These are phyloP conservation scores for Nymphalis c-album DNA, from an alignment of 2,888 invertebrate species.

Conservation along the genomic window DNA sequence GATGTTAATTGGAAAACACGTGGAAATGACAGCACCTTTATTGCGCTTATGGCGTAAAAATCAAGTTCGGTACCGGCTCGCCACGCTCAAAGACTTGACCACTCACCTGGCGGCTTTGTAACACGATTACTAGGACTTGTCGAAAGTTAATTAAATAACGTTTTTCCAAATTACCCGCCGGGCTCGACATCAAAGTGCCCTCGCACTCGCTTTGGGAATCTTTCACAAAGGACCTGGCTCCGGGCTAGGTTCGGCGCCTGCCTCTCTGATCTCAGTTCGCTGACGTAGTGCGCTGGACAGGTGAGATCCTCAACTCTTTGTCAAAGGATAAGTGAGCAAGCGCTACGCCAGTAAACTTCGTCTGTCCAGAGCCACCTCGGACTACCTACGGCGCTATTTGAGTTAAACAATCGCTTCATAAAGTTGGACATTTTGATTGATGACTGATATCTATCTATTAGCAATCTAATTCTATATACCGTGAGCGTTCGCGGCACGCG, in stretches of 20 bases:
- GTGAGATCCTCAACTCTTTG: constrained; percentile 63
- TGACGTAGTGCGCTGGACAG: constrained; percentile 62
- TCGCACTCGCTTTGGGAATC: constrained; percentile 64
- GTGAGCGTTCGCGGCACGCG: constrained; percentile 55
- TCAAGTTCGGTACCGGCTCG: constrained; percentile 62
- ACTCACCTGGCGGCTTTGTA: constrained; percentile 75
- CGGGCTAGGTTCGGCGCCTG: constrained; percentile 62
- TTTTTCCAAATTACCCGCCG: constrained; percentile 79
- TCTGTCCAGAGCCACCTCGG: constrained; percentile 26
- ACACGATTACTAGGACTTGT: constrained; percentile 80
- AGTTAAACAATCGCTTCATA: constrained; percentile 47
- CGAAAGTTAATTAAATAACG: constrained; percentile 82
- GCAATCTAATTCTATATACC: constrained; percentile 67
- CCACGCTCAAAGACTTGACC: constrained; percentile 75
- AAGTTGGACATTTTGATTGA: constrained; percentile 64
- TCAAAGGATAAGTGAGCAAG: constrained; percentile 43
- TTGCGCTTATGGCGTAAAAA: constrained; percentile 75
- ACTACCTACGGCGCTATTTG: constrained; percentile 19
- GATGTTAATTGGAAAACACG: constrained; percentile 80
- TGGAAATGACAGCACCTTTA: constrained; percentile 79
- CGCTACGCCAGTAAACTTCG: constrained; percentile 34
- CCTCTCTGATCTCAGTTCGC: constrained; percentile 55
- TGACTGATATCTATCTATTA: constrained; percentile 59
- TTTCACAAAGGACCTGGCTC: constrained; percentile 73
- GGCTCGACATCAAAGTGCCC: constrained; percentile 73